Conservation (phyloP, 2,888 invertebrate genomes). For the Drosophila basisetae region DNA sequence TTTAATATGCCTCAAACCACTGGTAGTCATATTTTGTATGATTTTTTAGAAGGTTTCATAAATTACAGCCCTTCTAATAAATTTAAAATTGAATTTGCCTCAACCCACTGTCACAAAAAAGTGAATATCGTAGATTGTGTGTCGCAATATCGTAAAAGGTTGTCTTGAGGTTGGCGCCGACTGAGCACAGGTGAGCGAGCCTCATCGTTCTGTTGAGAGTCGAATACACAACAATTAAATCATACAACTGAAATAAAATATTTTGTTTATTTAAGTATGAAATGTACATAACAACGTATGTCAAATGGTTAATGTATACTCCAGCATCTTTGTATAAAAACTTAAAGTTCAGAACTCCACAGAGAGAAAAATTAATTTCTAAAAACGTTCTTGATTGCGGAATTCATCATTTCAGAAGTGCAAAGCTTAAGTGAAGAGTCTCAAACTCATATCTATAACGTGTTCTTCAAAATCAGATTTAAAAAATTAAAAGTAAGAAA, state of each 20-base stretch:
- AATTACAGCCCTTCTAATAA: not conserved
- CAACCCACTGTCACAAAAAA: conserved; percentile 13
- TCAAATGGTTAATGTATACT: not conserved
- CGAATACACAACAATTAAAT: conserved; percentile 11
- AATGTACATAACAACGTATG: not conserved
- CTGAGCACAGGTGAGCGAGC: conserved; percentile 22
- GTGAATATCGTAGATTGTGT: conserved; percentile 28
- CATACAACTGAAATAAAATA: not conserved
- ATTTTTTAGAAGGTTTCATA: not conserved
- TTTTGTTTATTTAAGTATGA: not conserved
- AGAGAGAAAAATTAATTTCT: not conserved
- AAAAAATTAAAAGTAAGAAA: not conserved
- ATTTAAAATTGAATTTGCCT: not conserved
- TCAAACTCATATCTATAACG: not conserved
- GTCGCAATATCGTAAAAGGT: conserved; percentile 34
- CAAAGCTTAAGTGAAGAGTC: not conserved
- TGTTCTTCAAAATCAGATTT: not conserved
- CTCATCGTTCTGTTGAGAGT: conserved; percentile 11
- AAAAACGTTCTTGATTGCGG: not conserved
- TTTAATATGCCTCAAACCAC: not conserved
- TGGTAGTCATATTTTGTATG: not conserved
- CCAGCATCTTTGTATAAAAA: not conserved
- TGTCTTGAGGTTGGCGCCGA: conserved; percentile 8
- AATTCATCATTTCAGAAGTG: not conserved
- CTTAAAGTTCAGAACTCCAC: not conserved